Evolutionary conservation across 1,140 invertebrate species (phyloP), one percentile per base, ranked within the genome.

Genomic region (Drosophila sp.): DNA sequence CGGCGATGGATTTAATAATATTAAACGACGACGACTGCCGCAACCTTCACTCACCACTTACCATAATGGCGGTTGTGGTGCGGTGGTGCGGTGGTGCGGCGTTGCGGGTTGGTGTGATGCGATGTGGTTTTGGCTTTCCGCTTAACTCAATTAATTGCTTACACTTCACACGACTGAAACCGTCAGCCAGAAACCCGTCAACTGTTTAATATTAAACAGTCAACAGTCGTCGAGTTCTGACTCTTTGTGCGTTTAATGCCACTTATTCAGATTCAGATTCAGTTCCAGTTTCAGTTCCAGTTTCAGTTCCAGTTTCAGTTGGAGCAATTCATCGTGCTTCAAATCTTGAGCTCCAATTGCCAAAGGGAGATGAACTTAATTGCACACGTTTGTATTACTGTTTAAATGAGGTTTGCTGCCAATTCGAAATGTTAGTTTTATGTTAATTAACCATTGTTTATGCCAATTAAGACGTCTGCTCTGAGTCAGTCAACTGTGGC

Each of bases 371-470:
- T 56, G 41, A 41, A 54, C 57, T 79, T 89, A 89, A 87, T 89
- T 87, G 89, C 83, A 75, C 82, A 87, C 82, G 83, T n/a, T n/a
- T n/a, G n/a, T 87, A 79, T 82, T 66, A 69, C 79, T 79, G 57
- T 87, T 87, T 82, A 87, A 87, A 87, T 87, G 78, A 78, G 58
- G 58, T 86, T 80, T 71, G 57, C 57, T 70, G 13, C 34, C 51
- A 57, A 45, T 53, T 62, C 40, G 71, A 76, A 78, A 82, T 89
- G 78, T 89, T 87, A 87, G 82, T 89, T 87, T 87, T 89, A 87
- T 87, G 83, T 89, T 87, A 87, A 87, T 87, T 87, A 87, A 89
- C 71, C 59, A 78, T 86, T 86, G 81, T 86, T 82, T 81, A 81
- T 81, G 81, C 70, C 81, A 84, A 86, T 84, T 86, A 84, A 65